Base-by-base conservation (phyloP, 1,140 invertebrate genomes). In the Ctenoplectra terminalis region DNA sequence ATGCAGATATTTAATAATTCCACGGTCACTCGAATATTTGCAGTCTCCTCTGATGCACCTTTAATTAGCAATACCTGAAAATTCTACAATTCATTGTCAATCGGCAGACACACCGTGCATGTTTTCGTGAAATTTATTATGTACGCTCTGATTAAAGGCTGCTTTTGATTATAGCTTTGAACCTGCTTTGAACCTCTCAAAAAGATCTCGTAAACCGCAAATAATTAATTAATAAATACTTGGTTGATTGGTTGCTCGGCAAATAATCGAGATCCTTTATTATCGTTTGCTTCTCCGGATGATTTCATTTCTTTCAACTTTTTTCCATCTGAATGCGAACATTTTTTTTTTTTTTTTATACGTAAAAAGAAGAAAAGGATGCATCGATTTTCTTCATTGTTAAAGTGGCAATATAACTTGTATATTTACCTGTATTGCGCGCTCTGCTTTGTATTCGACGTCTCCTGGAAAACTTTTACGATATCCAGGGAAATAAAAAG, bases 21-120 rank as follows among this genome's bases (percentile, higher is more conserved):
- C 46, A 69, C 43, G 23, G 50, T 17, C n/a, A 29, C 23, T 17
- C 29, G 43, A 40, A 72, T 58, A 56, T 72, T 67, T 58, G 67
- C 56, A 23, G 8, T 15, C 0, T 9, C 34, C 56, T 7, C 1
- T 9, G 29, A n/a, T 72, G 69, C 43, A 63, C 46, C 26, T 79
- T 72, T 79, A 72, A 79, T 79, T 79, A 72, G 54, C 43, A 31
- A 52, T 8, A 6, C 11, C 56, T 29, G 46, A 46, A 61, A 60
- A 63, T 63, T 73, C 77, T n/a, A 15, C 60, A 29, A 50, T 46
- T 74, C 46, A 61, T 64, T 70, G 69, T 34, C 43, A 34, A 1
- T 34, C 29, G 26, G 26, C 37, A 13, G n/a, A 48, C 43, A 60
- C 5, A 1, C 2, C 31, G 37, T 31, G 17, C 58, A 52, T 52